Evolutionary conservation across 2,797 vertebrate species (phyloP), one percentile per base, ranked within the genome.

Genomic region (Leptatherina wallacei): DNA sequence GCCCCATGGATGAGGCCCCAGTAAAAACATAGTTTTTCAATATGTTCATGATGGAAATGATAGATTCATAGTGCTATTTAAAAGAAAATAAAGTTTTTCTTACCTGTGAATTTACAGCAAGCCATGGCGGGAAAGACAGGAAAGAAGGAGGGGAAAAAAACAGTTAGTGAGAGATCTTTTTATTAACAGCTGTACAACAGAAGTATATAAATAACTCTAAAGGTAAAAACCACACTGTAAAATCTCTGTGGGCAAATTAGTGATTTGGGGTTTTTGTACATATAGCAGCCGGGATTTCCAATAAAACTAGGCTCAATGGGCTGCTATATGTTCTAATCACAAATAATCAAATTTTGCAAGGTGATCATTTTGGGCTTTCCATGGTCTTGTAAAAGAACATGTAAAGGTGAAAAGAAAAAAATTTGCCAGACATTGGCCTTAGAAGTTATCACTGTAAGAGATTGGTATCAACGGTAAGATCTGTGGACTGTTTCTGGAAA

Each of bases 81-180:
- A 24, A 24, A 13, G 42, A 29, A 14, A 42, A 51, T 10, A 42
- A 6, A 27, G 4, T 16, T 2, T 62, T 69, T 79, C 94, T 94
- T 94, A 94, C 94, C 94, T 94, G 83, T 44, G 72, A 47, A 60
- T 79, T 73, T 0, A 58, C 3, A 36, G 4, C n/a, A 56, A 51
- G n/a, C 67, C 56, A 57, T 54, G 9, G 13, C 49, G 80, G 61
- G 30, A 20, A 20, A 54, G 74, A 33, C 30, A 54, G 36, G 85
- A 89, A 93, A 84, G 44, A 40, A 32, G 33, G 65, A 14, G n/a
- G 35, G 57, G 47, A 52, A 54, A 5, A 80, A 0, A 57, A 10
- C 18, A 60, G 30, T 92, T 75, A 90, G 60, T 24, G 10, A 70
- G 40, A 56, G 27, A 13, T 0, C 10, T 27, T 27, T 52, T 27